Percentiles rank a stretch among this genome's conserved stretches.
These are phyloP conservation scores for Pomacea maculata DNA, from an alignment of 1,140 invertebrate species.

Conservation along the genomic window DNA sequence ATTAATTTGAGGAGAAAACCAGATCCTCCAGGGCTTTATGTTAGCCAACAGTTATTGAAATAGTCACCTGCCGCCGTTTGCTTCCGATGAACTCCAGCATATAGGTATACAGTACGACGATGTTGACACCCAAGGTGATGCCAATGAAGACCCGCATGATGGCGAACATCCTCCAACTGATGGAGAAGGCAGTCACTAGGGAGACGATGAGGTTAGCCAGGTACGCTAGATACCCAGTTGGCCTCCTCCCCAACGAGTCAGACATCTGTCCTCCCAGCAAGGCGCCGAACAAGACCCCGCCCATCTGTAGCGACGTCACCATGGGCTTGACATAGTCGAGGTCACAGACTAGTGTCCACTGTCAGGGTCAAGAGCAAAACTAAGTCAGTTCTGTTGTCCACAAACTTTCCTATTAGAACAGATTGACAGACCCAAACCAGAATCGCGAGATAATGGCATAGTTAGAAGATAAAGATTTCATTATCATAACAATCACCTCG, in stretches of 20 bases:
- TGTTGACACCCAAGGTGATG: constrained; percentile 8
- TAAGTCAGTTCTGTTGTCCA: no score
- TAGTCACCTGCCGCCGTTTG: no score
- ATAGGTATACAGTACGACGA: background rate
- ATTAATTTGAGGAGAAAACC: background rate
- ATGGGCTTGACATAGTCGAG: constrained; percentile 23
- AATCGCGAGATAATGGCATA: no score
- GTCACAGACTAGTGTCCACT: constrained; percentile 45
- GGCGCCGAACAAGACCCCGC: constrained; percentile 37
- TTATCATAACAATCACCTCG: background rate
- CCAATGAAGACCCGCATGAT: constrained; percentile 37
- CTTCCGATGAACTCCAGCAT: background rate
- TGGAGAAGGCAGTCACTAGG: constrained; percentile 21
- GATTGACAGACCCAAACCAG: background rate
- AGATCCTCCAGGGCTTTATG: background rate
- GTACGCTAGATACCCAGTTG: constrained; percentile 19
- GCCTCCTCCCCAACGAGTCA: constrained; percentile 36
- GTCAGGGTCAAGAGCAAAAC: constrained; percentile 1
- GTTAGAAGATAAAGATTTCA: no score
- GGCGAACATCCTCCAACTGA: constrained; percentile 38
- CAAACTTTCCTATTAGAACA: background rate
- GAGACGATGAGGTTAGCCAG: constrained; percentile 22
- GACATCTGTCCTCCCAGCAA: constrained; percentile 34
- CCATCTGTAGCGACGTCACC: constrained; percentile 41
- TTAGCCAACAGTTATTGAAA: background rate